Conservation (phyloP, 2,797 vertebrate genomes). For the Astyanax mexicanus region DNA sequence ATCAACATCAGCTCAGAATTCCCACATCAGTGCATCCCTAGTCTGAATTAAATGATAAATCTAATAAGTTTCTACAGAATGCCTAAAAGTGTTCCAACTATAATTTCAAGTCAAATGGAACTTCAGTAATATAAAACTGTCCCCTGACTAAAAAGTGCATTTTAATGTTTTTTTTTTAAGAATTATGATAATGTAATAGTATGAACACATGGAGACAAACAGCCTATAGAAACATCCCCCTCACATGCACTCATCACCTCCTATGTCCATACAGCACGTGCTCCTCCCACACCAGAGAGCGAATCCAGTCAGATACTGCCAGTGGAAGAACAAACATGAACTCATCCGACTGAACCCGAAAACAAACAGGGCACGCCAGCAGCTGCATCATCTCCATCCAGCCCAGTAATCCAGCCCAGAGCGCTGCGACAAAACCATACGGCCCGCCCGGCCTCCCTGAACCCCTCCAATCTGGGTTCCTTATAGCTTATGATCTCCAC, state of each 20-base stretch:
- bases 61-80: no score
- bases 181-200: no score
- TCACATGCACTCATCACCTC: neutral
- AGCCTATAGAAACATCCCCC: neutral
- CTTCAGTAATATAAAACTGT: no score
- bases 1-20: no score
- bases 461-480: constrained; percentile 8
- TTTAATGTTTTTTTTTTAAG: no score
- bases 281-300: constrained; percentile 9
- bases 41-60: no score
- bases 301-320: constrained; percentile 35
- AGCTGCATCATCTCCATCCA: constrained; percentile 16
- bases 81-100: no score
- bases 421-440: constrained; percentile 32
- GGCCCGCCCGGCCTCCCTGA: constrained; percentile 18
- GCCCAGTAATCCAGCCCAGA: constrained; percentile 39
- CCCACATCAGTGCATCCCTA: no score
- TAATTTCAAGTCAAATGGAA: no score
- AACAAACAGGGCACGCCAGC: constrained; percentile 30
- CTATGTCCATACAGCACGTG: neutral
- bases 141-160: no score
- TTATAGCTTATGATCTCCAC: neutral
- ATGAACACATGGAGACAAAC: constrained; percentile 13
- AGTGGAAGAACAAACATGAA: constrained; percentile 37
- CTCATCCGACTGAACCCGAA: constrained; percentile 24